Percentiles rank a stretch among this genome's conserved stretches.
Conservation (phyloP, 2,888 invertebrate genomes). For the Agrochola lota region DNA sequence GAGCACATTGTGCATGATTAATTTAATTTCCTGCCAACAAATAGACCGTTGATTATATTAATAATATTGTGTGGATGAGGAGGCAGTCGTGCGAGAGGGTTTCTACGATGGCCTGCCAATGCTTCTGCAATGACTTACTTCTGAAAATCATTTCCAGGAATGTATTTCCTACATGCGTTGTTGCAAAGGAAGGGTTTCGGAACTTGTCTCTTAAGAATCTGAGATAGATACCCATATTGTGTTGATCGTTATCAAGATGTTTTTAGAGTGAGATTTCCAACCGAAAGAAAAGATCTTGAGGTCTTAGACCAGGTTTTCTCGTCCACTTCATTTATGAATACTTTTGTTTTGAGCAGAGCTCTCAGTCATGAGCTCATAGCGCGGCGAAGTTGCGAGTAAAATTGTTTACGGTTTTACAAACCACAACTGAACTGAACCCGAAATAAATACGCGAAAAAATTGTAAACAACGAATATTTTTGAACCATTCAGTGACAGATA, state of each 20-base stretch:
- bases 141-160: neutral
- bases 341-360: neutral
- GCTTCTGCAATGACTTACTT: neutral
- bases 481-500: neutral
- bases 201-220: neutral
- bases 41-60: conserved; percentile 21
- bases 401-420: neutral
- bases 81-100: neutral
- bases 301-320: neutral
- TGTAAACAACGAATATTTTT: conserved; percentile 16
- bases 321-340: neutral
- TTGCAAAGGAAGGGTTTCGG: neutral
- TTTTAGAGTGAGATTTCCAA: neutral
- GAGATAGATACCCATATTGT: neutral
- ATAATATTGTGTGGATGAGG: conserved; percentile 2
- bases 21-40: conserved; percentile 47
- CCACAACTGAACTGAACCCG: neutral
- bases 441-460: neutral
- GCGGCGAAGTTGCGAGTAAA: neutral
- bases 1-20: conserved; percentile 47
- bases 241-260: neutral
- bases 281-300: neutral
- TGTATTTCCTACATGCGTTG: neutral
- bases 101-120: neutral
- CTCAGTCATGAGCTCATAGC: neutral